These are phyloP conservation scores for Ptilodon capucinus DNA, from an alignment of 2,888 invertebrate genomes.

Conservation along the genomic window DNA sequence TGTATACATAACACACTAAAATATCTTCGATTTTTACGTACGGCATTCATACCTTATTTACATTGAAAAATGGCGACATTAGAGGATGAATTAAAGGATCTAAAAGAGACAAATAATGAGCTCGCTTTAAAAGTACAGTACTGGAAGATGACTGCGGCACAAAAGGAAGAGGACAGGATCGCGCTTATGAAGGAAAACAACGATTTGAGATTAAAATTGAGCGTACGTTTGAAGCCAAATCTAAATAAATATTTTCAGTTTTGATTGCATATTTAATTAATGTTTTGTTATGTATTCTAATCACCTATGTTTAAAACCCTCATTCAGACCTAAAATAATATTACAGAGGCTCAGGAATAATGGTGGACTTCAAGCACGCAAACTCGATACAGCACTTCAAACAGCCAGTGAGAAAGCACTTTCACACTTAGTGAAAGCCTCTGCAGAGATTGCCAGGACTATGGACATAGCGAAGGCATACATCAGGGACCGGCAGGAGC, in stretches of 20 bases:
- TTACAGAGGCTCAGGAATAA: constrained; percentile 58
- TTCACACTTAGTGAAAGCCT: constrained; percentile 62
- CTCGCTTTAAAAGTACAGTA: constrained; percentile 66
- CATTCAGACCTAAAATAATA: background rate
- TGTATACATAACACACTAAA: background rate
- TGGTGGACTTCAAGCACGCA: constrained; percentile 49
- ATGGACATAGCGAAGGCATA: constrained; percentile 60
- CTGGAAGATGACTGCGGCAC: constrained; percentile 67
- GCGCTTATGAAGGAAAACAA: constrained; percentile 70
- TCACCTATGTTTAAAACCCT: background rate
- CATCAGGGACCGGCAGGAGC: constrained; percentile 49
- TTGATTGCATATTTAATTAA: too few species aligned
- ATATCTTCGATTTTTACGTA: constrained; percentile 3
- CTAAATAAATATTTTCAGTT: too few species aligned
- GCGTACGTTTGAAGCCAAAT: too few species aligned
- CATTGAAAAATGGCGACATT: constrained; percentile 48
- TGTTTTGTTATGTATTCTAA: background rate
- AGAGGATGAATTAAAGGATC: constrained; percentile 61
- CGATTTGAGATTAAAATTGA: constrained; percentile 65
- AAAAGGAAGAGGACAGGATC: constrained; percentile 66
- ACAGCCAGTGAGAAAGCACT: constrained; percentile 58
- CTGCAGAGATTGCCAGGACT: constrained; percentile 56
- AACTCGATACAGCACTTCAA: constrained; percentile 61
- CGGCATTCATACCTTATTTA: background rate
- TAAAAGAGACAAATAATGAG: constrained; percentile 66